phyloP scores from a whole-genome alignment of 2,113 vertebrate species.

The Rhodinocichla rosea region DNA sequence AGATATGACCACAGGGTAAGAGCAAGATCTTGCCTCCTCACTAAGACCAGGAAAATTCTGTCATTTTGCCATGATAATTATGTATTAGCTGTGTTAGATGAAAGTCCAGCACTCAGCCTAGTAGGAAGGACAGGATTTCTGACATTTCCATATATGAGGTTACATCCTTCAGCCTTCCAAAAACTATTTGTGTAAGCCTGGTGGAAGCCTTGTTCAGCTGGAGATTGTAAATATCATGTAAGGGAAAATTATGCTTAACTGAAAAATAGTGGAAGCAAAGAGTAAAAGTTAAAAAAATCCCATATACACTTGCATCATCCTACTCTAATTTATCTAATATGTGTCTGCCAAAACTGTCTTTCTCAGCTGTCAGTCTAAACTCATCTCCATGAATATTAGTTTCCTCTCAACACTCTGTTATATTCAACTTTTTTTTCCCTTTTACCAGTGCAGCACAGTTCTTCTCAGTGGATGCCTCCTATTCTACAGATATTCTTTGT shows the following conservation, averaged over 20 bases:
- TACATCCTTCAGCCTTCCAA: not conserved
- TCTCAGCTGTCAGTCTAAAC: slow-evolving; percentile 39
- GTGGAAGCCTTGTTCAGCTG: not conserved
- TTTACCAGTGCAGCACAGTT: not conserved
- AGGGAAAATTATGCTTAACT: not conserved
- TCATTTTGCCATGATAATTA: not conserved
- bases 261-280: not conserved
- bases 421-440: not conserved
- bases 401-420: not conserved
- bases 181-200: not conserved
- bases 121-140: not conserved
- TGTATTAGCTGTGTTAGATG: not conserved
- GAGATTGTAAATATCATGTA: not conserved
- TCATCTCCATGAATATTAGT: not conserved
- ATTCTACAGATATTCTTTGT: not conserved
- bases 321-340: slow-evolving; percentile 12
- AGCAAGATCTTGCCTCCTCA: not conserved
- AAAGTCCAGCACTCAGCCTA: not conserved
- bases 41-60: not conserved
- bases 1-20: not conserved
- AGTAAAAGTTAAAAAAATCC: not conserved
- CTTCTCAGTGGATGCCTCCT: not conserved
- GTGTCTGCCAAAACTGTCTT: slow-evolving; percentile 39
- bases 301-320: not conserved
- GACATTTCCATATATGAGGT: not conserved